Base-by-base conservation (phyloP, 2,113 vertebrate genomes). In the Morphnarchus princeps region DNA sequence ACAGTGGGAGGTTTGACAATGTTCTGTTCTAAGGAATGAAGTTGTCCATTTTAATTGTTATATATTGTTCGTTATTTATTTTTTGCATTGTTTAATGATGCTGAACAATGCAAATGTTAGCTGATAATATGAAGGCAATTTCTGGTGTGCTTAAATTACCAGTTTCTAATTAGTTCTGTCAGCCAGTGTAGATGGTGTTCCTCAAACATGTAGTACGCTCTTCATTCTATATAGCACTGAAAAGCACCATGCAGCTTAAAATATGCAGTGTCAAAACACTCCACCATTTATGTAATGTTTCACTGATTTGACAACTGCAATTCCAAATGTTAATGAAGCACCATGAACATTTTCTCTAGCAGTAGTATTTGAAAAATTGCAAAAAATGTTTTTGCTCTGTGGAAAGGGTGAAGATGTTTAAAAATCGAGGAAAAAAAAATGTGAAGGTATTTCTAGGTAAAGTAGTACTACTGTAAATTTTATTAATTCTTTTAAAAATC, bases 311-410 rank as follows among this genome's bases (percentile, higher is more conserved):
- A 90, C 92, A 95, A 70, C 86, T 93, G 20, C 66, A 80, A 74
- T 94, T 84, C 40, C 58, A 82, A 97, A 84, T 90, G 93, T 85
- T 86, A 91, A 70, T 90, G 95, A 96, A 89, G 73, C 58, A 87
- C 85, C 62, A 71, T 77, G 89, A 90, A 66, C 40, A 62, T 87
- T 79, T 95, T 92, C 87, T 82, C 19, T 55, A 76, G 82, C 34
- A 40, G 29, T 47, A 95, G 38, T 93, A 87, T 86, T 61, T 76
- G 63, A 66, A 86, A 95, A 47, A 73, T 5, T 79, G 38, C 67
- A 93, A 89, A 58, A 91, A 83, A 63, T n/a, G 15, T 12, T 18
- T 91, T 74, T 92, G 42, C 70, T 72, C 34, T 83, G 65, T 90
- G 82, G 76, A 96, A 86, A 55, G 38, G 10, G 42, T 58, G 62